A percentile compares a stretch with the other conserved stretches of the same genome.
Evolutionary conservation across 2,888 invertebrate species (phyloP).

Genomic region (Aporophyla nigra): DNA sequence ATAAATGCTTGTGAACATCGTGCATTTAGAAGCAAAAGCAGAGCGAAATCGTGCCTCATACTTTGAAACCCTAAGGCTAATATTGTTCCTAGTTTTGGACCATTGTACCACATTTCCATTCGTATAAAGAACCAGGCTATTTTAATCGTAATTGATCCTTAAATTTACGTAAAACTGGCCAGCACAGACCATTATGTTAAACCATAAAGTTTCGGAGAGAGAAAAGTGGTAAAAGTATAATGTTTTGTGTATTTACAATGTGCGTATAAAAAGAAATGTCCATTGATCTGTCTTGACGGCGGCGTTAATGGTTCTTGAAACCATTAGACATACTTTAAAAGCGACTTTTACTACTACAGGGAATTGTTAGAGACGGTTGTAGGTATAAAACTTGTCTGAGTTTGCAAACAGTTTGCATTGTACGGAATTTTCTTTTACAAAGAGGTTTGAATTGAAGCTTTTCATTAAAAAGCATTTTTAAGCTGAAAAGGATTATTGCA

Average conservation of each 20-base stretch:
- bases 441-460: neutral
- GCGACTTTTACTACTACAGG: conserved; percentile 51
- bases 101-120: neutral
- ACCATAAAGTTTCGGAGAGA: conserved; percentile 45
- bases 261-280: conserved; percentile 49
- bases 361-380: conserved; percentile 39
- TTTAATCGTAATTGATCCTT: conserved; percentile 27
- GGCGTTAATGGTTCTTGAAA: conserved; percentile 61
- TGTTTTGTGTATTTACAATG: conserved; percentile 52
- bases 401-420: conserved; percentile 25
- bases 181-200: conserved; percentile 6
- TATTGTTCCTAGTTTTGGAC: neutral
- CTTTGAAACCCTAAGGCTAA: conserved; percentile 16
- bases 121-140: conserved; percentile 11
- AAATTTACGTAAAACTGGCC: conserved; percentile 30
- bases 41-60: neutral
- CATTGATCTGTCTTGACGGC: conserved; percentile 57
- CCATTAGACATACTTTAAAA: conserved; percentile 56
- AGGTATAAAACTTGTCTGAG: conserved; percentile 32
- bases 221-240: conserved; percentile 44
- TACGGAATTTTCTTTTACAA: neutral
- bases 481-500: neutral
- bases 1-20: conserved; percentile 13
- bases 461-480: neutral
- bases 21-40: neutral